Percentiles rank a stretch among this genome's conserved stretches.
These are phyloP conservation scores for Caenorhabditis japonica DNA, from an alignment of 2,888 invertebrate species.

Conservation along the genomic window DNA sequence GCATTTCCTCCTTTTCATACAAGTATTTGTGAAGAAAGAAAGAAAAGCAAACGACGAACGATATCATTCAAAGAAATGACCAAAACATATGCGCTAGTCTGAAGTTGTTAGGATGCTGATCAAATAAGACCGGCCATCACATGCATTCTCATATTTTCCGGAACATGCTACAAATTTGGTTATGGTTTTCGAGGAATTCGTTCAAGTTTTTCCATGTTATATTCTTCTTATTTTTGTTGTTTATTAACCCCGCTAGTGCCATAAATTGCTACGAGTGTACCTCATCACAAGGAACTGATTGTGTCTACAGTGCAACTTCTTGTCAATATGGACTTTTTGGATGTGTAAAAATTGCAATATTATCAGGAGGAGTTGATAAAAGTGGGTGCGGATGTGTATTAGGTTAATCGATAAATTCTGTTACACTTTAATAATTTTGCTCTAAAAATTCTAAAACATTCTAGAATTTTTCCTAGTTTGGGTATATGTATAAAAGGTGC, in stretches of 20 bases:
- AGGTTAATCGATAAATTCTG: background rate
- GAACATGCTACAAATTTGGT: constrained; percentile 33
- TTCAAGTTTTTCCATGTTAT: background rate
- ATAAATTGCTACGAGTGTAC: constrained; percentile 63
- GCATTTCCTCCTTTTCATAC: constrained; percentile 16
- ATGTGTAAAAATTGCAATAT: constrained; percentile 64
- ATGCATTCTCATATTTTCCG: constrained; percentile 20
- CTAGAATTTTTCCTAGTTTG: no score
- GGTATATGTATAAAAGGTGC: no score
- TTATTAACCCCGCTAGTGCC: background rate
- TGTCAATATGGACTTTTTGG: constrained; percentile 67
- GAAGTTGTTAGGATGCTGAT: constrained; percentile 39
- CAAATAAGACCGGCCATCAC: constrained; percentile 42
- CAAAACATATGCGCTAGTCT: constrained; percentile 54
- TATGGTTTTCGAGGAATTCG: constrained; percentile 1
- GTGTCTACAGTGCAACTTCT: constrained; percentile 56
- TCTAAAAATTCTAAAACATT: no score
- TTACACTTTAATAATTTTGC: no score
- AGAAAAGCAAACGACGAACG: constrained; percentile 40
- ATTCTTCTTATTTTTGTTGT: background rate
- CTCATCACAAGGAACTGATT: constrained; percentile 58
- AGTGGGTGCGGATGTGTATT: constrained; percentile 47
- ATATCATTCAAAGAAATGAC: constrained; percentile 49
- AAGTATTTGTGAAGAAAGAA: background rate
- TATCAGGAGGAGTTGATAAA: constrained; percentile 64